These are phyloP conservation scores for Nannoperca obscura DNA, from an alignment of 2,797 vertebrate genomes.

Conservation along the genomic window DNA sequence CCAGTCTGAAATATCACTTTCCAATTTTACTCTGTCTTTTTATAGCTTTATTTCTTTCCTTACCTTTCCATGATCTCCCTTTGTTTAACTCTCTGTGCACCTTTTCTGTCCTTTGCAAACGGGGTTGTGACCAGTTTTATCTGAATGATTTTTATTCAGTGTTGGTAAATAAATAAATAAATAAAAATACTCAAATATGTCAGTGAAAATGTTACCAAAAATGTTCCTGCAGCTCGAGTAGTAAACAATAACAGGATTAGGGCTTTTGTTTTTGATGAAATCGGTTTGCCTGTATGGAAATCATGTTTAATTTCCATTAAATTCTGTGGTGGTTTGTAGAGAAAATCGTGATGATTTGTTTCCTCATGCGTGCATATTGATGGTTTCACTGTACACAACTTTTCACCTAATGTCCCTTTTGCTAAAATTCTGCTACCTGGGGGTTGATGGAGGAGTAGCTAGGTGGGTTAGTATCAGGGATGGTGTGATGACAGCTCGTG, in stretches of 20 bases:
- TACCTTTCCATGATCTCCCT: constrained; percentile 17
- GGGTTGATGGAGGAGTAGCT: constrained; percentile 48
- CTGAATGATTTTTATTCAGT: constrained; percentile 30
- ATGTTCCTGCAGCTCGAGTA: constrained; percentile 17
- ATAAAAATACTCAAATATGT: constrained; percentile 22
- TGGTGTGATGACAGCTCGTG: constrained; percentile 70
- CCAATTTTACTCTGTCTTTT: constrained; percentile 34
- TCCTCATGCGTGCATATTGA: constrained; percentile 31
- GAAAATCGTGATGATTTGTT: constrained; percentile 33
- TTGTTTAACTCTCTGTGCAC: constrained; percentile 5
- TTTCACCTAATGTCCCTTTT: constrained; percentile 55
- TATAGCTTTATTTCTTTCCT: constrained; percentile 19
- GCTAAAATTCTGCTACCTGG: constrained; percentile 51
- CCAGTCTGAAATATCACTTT: constrained; percentile 13
- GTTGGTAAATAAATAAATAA: constrained; percentile 35
- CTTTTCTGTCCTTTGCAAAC: constrained; percentile 11
- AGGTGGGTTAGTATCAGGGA: constrained; percentile 57
- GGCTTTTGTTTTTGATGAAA: constrained; percentile 56
- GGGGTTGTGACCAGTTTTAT: constrained; percentile 27
- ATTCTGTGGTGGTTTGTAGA: constrained; percentile 8
- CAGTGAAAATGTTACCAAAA: constrained; percentile 17
- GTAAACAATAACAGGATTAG: constrained; percentile 52
- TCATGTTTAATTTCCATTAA: constrained; percentile 20
- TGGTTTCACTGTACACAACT: constrained; percentile 50
- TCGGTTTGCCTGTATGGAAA: constrained; percentile 29